phyloP scores from a whole-genome alignment of 2,888 invertebrate species.

The Orthosia gothica region DNA sequence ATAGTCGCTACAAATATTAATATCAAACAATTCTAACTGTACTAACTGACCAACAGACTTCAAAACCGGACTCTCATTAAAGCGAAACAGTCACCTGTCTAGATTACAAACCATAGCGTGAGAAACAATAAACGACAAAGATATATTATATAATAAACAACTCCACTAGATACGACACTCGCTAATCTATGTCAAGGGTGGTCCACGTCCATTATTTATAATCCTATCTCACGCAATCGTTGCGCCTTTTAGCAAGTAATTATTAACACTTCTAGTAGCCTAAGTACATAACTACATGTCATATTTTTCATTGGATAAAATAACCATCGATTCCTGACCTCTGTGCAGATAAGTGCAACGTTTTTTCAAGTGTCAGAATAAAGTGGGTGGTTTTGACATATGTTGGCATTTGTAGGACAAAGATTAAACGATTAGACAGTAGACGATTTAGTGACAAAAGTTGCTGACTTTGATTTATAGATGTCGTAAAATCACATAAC shows the following conservation, averaged over 20 bases:
- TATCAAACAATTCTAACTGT: not conserved
- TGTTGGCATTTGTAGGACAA: constrained; percentile 48
- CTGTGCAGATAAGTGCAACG: constrained; percentile 2
- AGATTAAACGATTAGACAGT: constrained; percentile 56
- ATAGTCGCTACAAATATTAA: constrained; percentile 10
- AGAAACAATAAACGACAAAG: constrained; percentile 60
- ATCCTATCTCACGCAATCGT: constrained; percentile 55
- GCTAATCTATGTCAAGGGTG: constrained; percentile 64
- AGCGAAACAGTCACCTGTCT: constrained; percentile 40
- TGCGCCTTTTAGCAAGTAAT: constrained; percentile 46
- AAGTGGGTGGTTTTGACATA: constrained; percentile 38
- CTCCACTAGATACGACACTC: constrained; percentile 49
- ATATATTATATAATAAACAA: constrained; percentile 61
- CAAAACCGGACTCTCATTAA: constrained; percentile 48
- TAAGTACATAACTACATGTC: constrained; percentile 32
- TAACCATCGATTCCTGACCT: constrained; percentile 64
- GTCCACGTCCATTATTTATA: constrained; percentile 50
- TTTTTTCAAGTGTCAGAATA: constrained; percentile 24
- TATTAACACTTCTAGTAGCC: constrained; percentile 66
- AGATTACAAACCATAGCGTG: constrained; percentile 54
- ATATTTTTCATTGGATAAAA: constrained; percentile 61
- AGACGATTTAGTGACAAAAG: constrained; percentile 49
- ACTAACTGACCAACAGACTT: constrained; percentile 11
- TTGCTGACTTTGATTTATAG: constrained; percentile 51
- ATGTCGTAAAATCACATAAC: constrained; percentile 39